Evolutionary conservation across 2,797 vertebrate species (phyloP).

Genomic region (Pantherophis alleghaniensis): DNA sequence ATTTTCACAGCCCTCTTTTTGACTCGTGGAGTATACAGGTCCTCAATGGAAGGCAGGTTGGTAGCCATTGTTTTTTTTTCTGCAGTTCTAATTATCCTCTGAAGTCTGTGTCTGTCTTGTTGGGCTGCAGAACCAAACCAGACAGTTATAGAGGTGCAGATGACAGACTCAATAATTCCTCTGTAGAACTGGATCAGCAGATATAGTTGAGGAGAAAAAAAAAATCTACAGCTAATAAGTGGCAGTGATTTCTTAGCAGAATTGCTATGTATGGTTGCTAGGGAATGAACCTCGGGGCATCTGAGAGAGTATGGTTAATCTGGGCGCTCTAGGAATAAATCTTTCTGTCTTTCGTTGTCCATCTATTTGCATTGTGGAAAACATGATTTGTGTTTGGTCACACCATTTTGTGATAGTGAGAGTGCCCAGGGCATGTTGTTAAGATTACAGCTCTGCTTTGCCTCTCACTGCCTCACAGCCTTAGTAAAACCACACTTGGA

Average conservation of each 20-base stretch:
- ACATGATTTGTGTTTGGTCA: neutral
- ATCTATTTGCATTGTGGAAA: neutral
- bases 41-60: too few species aligned
- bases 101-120: too few species aligned
- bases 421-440: neutral
- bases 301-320: neutral
- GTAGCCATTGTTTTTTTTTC: too few species aligned
- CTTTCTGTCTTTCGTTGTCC: neutral
- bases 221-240: neutral
- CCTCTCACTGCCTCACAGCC: too few species aligned
- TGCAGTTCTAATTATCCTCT: too few species aligned
- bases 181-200: too few species aligned
- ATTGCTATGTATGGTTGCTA: neutral
- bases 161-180: too few species aligned
- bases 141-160: too few species aligned
- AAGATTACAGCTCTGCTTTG: neutral
- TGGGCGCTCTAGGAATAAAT: neutral
- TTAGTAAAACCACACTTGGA: too few species aligned
- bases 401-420: neutral
- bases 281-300: neutral
- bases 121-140: too few species aligned
- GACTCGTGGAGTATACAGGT: too few species aligned
- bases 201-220: neutral
- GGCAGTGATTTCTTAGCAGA: neutral
- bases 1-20: too few species aligned